Conservation (phyloP, 2,797 vertebrate species). For the Basileuterus tristriatus region DNA sequence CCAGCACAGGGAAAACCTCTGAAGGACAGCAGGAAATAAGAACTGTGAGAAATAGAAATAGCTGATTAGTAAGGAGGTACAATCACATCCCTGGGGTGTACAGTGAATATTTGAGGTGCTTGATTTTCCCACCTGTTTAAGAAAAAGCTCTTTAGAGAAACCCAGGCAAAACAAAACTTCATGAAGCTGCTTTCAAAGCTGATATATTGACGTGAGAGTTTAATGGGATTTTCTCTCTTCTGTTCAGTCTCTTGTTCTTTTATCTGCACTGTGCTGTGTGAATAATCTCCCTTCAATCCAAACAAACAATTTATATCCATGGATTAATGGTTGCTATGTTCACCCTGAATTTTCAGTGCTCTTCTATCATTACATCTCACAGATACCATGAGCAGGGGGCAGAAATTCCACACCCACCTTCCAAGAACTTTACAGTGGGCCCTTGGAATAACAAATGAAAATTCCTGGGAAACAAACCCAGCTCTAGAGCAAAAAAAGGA, state of each 20-base stretch:
- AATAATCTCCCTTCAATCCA: background rate
- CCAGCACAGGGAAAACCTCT: background rate
- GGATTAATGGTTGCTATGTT: background rate
- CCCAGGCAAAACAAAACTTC: background rate
- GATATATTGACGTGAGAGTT: background rate
- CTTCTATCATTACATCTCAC: background rate
- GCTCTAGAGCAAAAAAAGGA: background rate
- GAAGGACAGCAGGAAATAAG: background rate
- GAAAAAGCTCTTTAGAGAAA: background rate
- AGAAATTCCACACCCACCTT: background rate
- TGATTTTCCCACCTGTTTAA: background rate
- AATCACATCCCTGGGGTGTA: background rate
- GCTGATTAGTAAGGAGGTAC: background rate
- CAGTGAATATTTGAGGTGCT: background rate
- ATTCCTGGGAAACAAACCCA: background rate
- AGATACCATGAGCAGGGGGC: rapidly evolving
- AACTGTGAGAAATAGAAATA: background rate
- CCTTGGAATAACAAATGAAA: background rate
- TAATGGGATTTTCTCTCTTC: background rate
- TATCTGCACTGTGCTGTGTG: background rate
- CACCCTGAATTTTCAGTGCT: background rate
- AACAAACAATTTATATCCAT: background rate
- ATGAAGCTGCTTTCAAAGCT: background rate
- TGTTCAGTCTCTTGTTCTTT: background rate
- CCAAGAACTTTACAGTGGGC: background rate